These are phyloP conservation scores for Yasuhikotakia modesta DNA, from an alignment of 2,797 vertebrate species.

Conservation along the genomic window DNA sequence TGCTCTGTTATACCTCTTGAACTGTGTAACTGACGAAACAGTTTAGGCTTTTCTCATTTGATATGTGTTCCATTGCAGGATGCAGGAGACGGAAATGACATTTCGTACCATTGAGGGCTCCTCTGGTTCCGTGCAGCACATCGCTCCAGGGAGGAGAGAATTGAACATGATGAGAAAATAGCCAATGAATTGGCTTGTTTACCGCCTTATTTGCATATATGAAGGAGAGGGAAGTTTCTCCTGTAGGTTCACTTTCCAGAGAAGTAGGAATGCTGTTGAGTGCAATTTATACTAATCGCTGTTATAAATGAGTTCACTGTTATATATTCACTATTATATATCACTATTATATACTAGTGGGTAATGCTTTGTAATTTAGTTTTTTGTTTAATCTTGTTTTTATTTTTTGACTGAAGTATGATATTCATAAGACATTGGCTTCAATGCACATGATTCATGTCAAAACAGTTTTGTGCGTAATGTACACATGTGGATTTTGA, in stretches of 20 bases:
- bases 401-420: too few species aligned
- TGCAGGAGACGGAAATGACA: slow-evolving; percentile 45
- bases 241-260: not conserved
- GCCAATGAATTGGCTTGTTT: slow-evolving; percentile 60
- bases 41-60: slow-evolving; percentile 49
- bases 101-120: slow-evolving; percentile 57
- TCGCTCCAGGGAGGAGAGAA: slow-evolving; percentile 54
- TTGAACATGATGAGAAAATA: slow-evolving; percentile 58
- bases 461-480: too few species aligned
- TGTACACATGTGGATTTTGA: too few species aligned
- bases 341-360: too few species aligned
- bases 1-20: slow-evolving; percentile 46
- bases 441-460: too few species aligned
- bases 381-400: too few species aligned
- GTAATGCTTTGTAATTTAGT: too few species aligned
- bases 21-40: slow-evolving; percentile 45
- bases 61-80: slow-evolving; percentile 45
- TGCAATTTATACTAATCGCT: too few species aligned
- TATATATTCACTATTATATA: too few species aligned
- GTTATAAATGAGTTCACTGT: too few species aligned
- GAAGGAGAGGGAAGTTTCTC: slow-evolving; percentile 13
- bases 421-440: not conserved
- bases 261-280: not conserved
- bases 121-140: slow-evolving; percentile 39
- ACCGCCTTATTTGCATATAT: slow-evolving; percentile 41